Evolutionary conservation across 2,113 vertebrate genomes (phyloP).

Genomic region (Bambusicola thoracicus): DNA sequence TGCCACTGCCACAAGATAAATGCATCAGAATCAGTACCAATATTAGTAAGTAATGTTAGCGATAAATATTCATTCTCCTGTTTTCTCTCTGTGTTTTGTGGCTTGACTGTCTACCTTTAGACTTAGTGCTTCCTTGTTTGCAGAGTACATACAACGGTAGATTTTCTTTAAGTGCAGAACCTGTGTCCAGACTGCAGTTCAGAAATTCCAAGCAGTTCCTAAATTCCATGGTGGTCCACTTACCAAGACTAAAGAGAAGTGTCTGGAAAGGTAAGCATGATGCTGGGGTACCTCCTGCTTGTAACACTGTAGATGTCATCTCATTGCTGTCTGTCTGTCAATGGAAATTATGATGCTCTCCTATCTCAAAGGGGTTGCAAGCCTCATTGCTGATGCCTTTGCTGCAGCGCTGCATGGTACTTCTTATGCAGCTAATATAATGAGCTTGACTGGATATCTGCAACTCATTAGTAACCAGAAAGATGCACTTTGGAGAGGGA

Average conservation of each 20-base stretch:
- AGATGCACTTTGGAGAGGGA: background rate
- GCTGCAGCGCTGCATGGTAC: background rate
- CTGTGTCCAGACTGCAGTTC: background rate
- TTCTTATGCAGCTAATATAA: background rate
- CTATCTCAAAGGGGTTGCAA: background rate
- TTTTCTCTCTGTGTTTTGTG: background rate
- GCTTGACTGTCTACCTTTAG: background rate
- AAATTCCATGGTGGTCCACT: background rate
- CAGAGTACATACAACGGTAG: too few species aligned
- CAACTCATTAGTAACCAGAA: background rate
- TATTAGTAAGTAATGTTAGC: background rate
- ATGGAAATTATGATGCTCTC: background rate
- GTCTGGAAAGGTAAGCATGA: background rate
- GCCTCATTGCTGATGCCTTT: background rate
- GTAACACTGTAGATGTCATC: background rate
- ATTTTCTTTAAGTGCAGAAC: background rate
- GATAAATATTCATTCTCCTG: background rate
- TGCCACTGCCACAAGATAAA: background rate
- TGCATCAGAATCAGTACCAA: background rate
- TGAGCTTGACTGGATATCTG: background rate
- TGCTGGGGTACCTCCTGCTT: background rate
- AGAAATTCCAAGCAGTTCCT: too few species aligned
- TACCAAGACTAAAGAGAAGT: background rate
- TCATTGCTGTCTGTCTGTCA: background rate
- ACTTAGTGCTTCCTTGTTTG: background rate